Evolutionary conservation across 2,797 vertebrate species (phyloP).

Genomic region (Argya squamiceps): DNA sequence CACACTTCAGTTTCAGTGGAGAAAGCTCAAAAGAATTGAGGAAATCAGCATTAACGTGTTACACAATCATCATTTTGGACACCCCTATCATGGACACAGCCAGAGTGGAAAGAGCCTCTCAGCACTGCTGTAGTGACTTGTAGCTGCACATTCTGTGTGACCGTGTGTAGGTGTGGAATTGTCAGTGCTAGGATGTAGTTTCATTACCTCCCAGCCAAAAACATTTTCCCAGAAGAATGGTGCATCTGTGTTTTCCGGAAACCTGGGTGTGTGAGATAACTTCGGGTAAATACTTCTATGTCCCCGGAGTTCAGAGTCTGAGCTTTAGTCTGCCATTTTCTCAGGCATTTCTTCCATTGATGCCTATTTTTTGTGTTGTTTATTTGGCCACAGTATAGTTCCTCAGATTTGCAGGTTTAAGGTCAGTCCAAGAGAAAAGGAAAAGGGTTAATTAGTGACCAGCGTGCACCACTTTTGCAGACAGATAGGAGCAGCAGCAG

Average conservation of each 20-base stretch:
- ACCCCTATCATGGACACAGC: rapidly evolving
- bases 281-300: neutral
- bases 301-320: neutral
- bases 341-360: neutral
- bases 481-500: neutral
- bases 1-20: neutral
- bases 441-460: neutral
- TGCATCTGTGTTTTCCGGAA: neutral
- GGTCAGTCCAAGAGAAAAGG: neutral
- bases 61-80: neutral
- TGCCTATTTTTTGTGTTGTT: neutral
- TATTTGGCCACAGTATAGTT: neutral
- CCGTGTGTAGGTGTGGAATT: neutral
- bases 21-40: neutral
- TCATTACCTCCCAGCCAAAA: neutral
- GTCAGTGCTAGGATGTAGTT: neutral
- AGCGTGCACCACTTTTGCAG: neutral
- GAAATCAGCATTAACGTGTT: neutral
- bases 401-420: neutral
- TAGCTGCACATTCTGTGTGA: neutral
- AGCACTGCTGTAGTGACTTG: neutral
- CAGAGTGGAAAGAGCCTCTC: neutral
- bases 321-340: neutral
- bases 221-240: neutral
- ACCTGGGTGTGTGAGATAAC: neutral